Base-by-base conservation (phyloP, 2,888 invertebrate genomes). In the Tiphia femorata region DNA sequence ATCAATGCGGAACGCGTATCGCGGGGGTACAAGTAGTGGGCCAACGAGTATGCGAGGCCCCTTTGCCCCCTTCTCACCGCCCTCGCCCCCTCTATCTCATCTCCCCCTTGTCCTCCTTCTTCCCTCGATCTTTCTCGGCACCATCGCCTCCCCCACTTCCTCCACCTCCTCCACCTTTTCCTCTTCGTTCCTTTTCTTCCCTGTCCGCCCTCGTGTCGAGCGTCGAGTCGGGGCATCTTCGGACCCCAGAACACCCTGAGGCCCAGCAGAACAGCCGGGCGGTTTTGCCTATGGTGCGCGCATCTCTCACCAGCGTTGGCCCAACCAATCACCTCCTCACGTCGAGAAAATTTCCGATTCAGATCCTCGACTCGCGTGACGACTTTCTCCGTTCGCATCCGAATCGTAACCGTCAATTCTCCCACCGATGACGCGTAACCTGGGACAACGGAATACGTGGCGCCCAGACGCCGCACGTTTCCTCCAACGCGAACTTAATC, bases 1-100 rank as follows among this genome's bases (percentile, higher is more conserved):
- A 82, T 80, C 76, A 77, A 82, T 82, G 81, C 81, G 76, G 73
- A 76, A 74, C 80, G 80, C 80, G 82, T 81, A 78, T 77, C 77
- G 75, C 77, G 76, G 77, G 79, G 77, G 75, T 77, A 77, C 80
- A 76, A 76, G 73, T 76, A 77, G 73, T 76, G 77, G 77, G 73
- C 76, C 78, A 75, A 76, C 76, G 67, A 68, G 77, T 76, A 72
- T 73, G 65, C 61, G 71, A 67, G 62, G 64, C 59, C 61, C 49
- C 67, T 57, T 30, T 40, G 60, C 61, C 49, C 50, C 43, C 46
- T 29, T 42, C 41, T 37, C 50, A 33, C 42, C 37, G 25, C 35
- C 19, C 41, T 30, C 37, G 8, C 19, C 35, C 44, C 27, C 38
- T 35, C 38, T 41, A 43, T 61, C 58, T 59, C 55, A 55, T 49